A percentile compares a stretch with the other conserved stretches of the same genome.
These are phyloP conservation scores for Takifugu flavidus DNA, from an alignment of 2,113 vertebrate genomes.

Conservation along the genomic window DNA sequence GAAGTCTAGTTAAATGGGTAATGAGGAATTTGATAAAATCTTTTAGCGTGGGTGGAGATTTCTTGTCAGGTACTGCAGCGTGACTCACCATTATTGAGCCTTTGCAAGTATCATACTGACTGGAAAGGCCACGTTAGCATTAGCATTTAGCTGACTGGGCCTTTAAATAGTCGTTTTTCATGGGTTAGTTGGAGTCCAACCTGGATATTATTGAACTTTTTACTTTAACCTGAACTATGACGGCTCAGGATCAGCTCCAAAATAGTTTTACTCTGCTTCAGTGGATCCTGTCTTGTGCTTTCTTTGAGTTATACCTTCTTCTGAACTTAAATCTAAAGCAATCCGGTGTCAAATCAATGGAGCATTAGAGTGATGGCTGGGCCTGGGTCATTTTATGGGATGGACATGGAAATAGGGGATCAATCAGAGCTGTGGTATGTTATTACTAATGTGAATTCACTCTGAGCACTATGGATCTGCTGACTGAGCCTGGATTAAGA, in stretches of 20 bases:
- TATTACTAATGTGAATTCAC: constrained; percentile 99
- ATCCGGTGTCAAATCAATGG: constrained; percentile 83
- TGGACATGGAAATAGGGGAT: constrained; percentile 88
- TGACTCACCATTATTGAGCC: too few species aligned
- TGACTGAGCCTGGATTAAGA: constrained; percentile 76
- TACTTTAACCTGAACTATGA: not conserved
- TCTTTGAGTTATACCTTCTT: constrained; percentile 12
- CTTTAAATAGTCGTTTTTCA: too few species aligned
- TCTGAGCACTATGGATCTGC: constrained; percentile 90
- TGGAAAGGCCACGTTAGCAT: too few species aligned
- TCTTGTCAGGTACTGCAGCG: too few species aligned
- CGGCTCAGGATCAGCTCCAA: not conserved
- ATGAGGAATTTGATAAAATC: too few species aligned
- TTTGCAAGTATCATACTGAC: too few species aligned
- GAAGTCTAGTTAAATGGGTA: too few species aligned
- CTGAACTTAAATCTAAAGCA: constrained; percentile 27
- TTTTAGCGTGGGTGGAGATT: too few species aligned
- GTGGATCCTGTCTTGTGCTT: constrained; percentile 12
- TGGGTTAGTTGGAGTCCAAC: too few species aligned
- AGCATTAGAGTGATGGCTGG: constrained; percentile 87
- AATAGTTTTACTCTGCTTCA: constrained; percentile 7
- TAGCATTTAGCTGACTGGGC: too few species aligned
- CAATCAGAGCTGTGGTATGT: constrained; percentile 97
- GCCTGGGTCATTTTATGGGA: constrained; percentile 91
- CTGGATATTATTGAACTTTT: too few species aligned